phyloP scores from a whole-genome alignment of 92 coral and sea anemone species.

The Nematostella vectensis region DNA sequence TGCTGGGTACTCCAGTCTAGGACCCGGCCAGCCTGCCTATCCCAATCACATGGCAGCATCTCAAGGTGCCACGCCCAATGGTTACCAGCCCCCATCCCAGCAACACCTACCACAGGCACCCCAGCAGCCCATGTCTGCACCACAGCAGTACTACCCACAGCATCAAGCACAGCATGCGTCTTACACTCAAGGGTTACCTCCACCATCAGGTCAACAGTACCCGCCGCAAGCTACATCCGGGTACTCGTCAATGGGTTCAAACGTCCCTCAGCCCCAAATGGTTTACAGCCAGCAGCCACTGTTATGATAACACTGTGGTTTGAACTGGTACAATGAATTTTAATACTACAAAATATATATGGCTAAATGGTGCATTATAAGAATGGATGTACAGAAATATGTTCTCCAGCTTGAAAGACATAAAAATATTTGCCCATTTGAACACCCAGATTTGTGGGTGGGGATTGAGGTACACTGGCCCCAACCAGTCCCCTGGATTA shows the following conservation, averaged over 20 bases:
- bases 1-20: conserved; percentile 69
- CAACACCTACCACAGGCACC: conserved; percentile 26
- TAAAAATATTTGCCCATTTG: too few species aligned
- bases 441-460: too few species aligned
- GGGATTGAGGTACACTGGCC: too few species aligned
- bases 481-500: too few species aligned
- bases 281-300: conserved; percentile 69
- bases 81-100: conserved; percentile 42
- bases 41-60: conserved; percentile 26
- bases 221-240: conserved; percentile 45
- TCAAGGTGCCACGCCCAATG: conserved; percentile 27
- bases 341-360: too few species aligned
- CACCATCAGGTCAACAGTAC: conserved; percentile 36
- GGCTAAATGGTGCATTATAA: too few species aligned
- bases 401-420: too few species aligned
- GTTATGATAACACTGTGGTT: conserved; percentile 40
- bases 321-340: too few species aligned
- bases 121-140: conserved; percentile 33
- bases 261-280: conserved; percentile 80
- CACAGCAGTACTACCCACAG: conserved; percentile 29
- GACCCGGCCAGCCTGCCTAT: conserved; percentile 67
- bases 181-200: conserved; percentile 14
- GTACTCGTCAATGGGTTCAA: conserved; percentile 42
- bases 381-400: too few species aligned
- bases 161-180: conserved; percentile 49